These are phyloP conservation scores for Drosophila subsilvestris DNA, from an alignment of 2,888 invertebrate species.

Conservation along the genomic window DNA sequence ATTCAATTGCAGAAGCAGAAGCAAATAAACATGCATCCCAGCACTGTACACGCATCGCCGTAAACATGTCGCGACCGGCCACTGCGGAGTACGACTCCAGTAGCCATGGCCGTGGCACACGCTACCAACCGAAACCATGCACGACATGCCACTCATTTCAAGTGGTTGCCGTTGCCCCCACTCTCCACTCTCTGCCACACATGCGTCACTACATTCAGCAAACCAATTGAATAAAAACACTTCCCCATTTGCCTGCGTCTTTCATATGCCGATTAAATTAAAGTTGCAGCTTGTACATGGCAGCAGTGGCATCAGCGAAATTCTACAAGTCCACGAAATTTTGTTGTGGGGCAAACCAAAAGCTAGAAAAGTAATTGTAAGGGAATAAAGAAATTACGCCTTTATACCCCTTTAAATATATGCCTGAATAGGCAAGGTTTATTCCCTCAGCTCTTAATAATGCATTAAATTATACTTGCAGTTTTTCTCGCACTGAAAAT, in stretches of 20 bases:
- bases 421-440: background rate
- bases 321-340: background rate
- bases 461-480: too few relatives aligned
- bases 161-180: constrained; percentile 47
- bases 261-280: constrained; percentile 75
- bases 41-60: constrained; percentile 64
- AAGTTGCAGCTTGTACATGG: constrained; percentile 61
- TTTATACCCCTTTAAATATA: background rate
- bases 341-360: background rate
- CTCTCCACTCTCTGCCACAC: constrained; percentile 6
- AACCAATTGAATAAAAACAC: constrained; percentile 78
- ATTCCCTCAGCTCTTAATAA: background rate
- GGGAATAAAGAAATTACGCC: background rate
- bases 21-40: constrained; percentile 69
- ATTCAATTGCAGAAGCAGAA: constrained; percentile 40
- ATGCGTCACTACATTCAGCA: constrained; percentile 72
- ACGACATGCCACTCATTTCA: constrained; percentile 71
- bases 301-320: constrained; percentile 1
- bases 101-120: constrained; percentile 59
- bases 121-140: constrained; percentile 56
- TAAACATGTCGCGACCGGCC: constrained; percentile 64
- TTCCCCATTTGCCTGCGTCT: constrained; percentile 74
- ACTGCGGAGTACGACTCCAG: constrained; percentile 22
- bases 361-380: background rate
- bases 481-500: background rate